Base-by-base conservation (phyloP, 2,113 vertebrate species). In the Salvelinus sp. region DNA sequence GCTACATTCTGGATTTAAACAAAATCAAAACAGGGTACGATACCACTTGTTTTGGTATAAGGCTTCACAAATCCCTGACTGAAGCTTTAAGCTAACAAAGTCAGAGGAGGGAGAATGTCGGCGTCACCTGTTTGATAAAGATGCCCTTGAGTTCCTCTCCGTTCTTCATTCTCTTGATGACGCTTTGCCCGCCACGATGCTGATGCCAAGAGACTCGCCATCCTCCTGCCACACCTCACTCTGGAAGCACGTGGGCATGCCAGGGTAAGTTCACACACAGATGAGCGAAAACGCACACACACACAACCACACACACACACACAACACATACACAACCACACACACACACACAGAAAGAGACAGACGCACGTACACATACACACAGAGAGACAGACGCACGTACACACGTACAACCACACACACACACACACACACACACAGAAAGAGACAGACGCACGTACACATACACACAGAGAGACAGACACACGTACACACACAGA, bases 81-180 rank as follows among this genome's bases (percentile, higher is more conserved):
- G 48, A 13, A 50, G 48, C 13, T 4, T 12, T 50, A 50, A 50
- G 48, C 48, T 16, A 12, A 12, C 14, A 16, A 13, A 54, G 13
- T 14, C 1, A 54, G 14, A n/a, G 14, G 3, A 18, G 14, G 50
- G 16, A 18, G 50, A 18, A 14, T 3, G 38, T 38, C 7, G 14
- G 3, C 48, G 14, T 54, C 50, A 99, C 97, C 86, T 99, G 96
- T 79, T 98, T 99, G 91, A 99, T 97, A 89, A 98, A 99, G 89
- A 99, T 99, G 4, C 98, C 98, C 90, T 96, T 97, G 76, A 99
- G 95, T 27, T 98, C 97, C 80, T 99, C 97, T 60, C 98, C 98
- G 75, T 98, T 99, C 88, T 94, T 96, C 80, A 99, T 90, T 10
- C 96, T 95, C 86, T 97, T 99, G 93, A 98, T 99, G 82, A 98